phyloP scores from a whole-genome alignment of 2,113 vertebrate genomes.

The Eudyptes chrysolophus region DNA sequence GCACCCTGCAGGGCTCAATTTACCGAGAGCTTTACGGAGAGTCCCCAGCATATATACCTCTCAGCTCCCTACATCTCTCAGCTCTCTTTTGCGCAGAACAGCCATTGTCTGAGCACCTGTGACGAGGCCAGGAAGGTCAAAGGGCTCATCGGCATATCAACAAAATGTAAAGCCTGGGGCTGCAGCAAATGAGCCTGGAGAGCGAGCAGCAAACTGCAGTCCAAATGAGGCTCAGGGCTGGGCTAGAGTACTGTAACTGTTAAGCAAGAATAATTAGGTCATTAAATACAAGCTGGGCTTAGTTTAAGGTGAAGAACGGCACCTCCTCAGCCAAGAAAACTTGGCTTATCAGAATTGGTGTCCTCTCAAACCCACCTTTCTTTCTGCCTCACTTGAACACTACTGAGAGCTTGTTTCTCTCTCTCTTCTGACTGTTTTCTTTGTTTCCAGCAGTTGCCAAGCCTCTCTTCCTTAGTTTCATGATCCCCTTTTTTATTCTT shows the following conservation, averaged over 20 bases:
- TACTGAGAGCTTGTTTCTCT: not conserved
- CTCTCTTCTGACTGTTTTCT: not conserved
- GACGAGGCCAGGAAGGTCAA: not conserved
- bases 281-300: not conserved
- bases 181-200: not conserved
- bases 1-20: not conserved
- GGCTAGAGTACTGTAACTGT: not conserved
- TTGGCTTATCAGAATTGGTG: not conserved
- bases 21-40: not conserved
- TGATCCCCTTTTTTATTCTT: not conserved
- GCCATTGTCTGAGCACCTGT: not conserved
- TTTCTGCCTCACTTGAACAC: not conserved
- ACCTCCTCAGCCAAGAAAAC: not conserved
- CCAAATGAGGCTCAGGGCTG: not conserved
- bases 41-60: not conserved
- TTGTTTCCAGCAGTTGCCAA: not conserved
- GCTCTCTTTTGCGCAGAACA: not conserved
- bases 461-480: not conserved
- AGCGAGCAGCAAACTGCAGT: not conserved
- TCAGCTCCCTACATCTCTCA: not conserved
- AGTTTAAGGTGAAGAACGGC: not conserved
- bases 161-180: not conserved
- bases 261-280: not conserved
- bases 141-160: not conserved
- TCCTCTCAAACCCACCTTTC: not conserved